These are phyloP conservation scores for Ecdyonurus torrentis DNA, from an alignment of 2,888 invertebrate genomes.

Conservation along the genomic window DNA sequence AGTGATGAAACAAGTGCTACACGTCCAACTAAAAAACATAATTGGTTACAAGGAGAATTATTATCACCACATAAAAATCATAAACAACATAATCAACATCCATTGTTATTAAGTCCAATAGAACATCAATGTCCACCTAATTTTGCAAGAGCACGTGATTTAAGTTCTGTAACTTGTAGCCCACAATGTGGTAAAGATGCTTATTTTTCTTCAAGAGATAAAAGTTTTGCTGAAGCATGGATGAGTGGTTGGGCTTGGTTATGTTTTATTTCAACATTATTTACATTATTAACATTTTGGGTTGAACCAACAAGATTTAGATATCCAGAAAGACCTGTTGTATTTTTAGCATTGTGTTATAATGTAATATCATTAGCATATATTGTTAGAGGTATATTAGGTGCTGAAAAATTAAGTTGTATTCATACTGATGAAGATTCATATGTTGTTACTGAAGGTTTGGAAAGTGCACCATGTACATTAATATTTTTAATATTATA, in stretches of 20 bases:
- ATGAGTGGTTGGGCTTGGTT: constrained; percentile 61
- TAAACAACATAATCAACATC: constrained; percentile 22
- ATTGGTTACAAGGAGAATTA: constrained; percentile 4
- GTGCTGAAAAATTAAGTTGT: constrained; percentile 26
- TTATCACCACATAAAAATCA: constrained; percentile 14
- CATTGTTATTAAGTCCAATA: constrained; percentile 11
- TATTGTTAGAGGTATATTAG: constrained; percentile 45
- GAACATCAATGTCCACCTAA: constrained; percentile 37
- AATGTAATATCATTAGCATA: constrained; percentile 62
- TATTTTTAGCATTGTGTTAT: constrained; percentile 79
- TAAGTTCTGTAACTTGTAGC: constrained; percentile 30
- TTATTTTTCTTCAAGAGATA: constrained; percentile 46
- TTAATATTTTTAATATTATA: constrained; percentile 53
- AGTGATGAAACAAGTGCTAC: constrained; percentile 12
- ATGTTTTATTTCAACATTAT: constrained; percentile 63
- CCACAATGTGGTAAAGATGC: constrained; percentile 50
- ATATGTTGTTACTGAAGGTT: constrained; percentile 32
- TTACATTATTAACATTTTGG: constrained; percentile 72
- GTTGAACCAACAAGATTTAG: constrained; percentile 78
- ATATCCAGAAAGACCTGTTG: constrained; percentile 83
- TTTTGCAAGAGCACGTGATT: constrained; percentile 36
- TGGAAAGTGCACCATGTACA: constrained; percentile 43
- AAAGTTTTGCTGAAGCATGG: constrained; percentile 52
- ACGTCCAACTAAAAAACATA: not conserved
- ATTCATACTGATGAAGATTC: constrained; percentile 26